These are phyloP conservation scores for Haemorhous mexicanus DNA, from an alignment of 2,113 vertebrate species.

Conservation along the genomic window DNA sequence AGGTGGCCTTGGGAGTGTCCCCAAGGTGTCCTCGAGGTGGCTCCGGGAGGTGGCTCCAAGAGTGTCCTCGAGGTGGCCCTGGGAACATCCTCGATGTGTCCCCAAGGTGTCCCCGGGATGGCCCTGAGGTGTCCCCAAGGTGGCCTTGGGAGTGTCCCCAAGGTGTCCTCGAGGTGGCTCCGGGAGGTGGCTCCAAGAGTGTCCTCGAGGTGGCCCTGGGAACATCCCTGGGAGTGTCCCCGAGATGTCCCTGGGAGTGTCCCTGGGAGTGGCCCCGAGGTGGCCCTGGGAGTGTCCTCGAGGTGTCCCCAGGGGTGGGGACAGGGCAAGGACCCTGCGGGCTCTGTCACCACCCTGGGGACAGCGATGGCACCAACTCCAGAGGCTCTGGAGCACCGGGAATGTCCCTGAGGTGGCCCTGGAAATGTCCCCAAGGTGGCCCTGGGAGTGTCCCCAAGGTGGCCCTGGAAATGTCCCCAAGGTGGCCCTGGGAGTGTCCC, in stretches of 20 bases:
- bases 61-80: neutral
- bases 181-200: too few species aligned
- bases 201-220: neutral
- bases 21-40: rapidly evolving
- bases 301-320: too few species aligned
- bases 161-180: rapidly evolving
- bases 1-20: neutral
- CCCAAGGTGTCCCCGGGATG: neutral
- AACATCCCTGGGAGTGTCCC: neutral
- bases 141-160: too few species aligned
- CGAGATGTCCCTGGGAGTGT: too few species aligned
- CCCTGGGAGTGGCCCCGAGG: neutral
- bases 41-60: too few species aligned
- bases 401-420: too few species aligned
- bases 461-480: neutral
- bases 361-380: neutral
- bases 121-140: too few species aligned
- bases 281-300: neutral
- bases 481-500: neutral
- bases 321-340: neutral
- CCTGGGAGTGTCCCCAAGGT: neutral
- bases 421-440: neutral
- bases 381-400: neutral
- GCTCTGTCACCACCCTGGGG: neutral
- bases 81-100: too few species aligned